Conservation (phyloP, 2,888 invertebrate species). For the Caradrina clavipalpis region DNA sequence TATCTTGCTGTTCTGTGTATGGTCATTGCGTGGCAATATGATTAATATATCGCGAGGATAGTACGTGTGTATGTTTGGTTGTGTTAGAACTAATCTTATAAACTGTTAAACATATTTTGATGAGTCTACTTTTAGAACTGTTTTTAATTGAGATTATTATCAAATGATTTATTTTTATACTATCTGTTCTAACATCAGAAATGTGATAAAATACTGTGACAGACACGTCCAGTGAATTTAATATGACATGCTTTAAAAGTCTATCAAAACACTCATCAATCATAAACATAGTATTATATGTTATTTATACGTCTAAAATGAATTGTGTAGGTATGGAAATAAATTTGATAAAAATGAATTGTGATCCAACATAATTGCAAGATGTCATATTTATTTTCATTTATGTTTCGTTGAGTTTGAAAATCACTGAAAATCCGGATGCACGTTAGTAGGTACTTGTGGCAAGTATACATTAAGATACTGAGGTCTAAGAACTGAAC, state of each 20-base stretch:
- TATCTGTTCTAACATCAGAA: not conserved
- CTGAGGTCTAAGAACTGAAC: no score
- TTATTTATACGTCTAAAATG: conserved; percentile 14
- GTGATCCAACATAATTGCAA: conserved; percentile 23
- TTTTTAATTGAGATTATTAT: conserved; percentile 12
- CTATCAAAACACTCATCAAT: conserved; percentile 47
- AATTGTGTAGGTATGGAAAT: conserved; percentile 29
- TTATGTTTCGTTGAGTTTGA: not conserved
- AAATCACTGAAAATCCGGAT: not conserved
- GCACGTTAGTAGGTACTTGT: no score
- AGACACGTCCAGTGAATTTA: conserved; percentile 37
- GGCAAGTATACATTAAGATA: no score
- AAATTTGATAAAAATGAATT: conserved; percentile 23
- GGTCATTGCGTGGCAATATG: conserved; percentile 57
- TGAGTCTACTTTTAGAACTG: conserved; percentile 16
- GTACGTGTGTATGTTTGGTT: conserved; percentile 29
- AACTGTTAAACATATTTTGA: conserved; percentile 43
- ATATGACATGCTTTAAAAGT: conserved; percentile 53
- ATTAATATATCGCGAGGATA: conserved; percentile 54
- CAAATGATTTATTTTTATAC: conserved; percentile 1
- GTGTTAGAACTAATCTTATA: conserved; percentile 35
- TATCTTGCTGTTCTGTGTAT: conserved; percentile 77
- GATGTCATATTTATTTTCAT: conserved; percentile 18
- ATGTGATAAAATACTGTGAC: conserved; percentile 32
- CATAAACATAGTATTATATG: conserved; percentile 32